A percentile compares a stretch with the other conserved stretches of the same genome.
phyloP scores from a whole-genome alignment of 2,888 invertebrate species.

The Xanthorhoe spadicearia region DNA sequence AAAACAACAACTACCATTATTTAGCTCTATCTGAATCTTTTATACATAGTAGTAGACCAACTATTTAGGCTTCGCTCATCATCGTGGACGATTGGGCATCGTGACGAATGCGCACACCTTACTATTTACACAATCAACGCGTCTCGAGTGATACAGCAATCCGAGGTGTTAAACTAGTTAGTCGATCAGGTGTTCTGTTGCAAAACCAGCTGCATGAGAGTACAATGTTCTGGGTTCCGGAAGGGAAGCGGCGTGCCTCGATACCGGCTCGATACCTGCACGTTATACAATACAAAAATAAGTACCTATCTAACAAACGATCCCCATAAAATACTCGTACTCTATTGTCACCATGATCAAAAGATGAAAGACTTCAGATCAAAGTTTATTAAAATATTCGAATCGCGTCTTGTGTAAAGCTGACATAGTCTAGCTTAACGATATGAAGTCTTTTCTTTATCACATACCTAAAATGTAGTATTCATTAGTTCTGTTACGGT shows the following conservation, averaged over 20 bases:
- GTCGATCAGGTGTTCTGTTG: constrained; percentile 5
- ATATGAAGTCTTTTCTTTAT: constrained; percentile 59
- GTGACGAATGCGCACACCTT: constrained; percentile 38
- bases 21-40: constrained; percentile 68
- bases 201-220: constrained; percentile 7
- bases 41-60: constrained; percentile 70
- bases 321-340: constrained; percentile 53
- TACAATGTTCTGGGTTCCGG: constrained; percentile 6
- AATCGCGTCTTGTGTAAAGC: constrained; percentile 43
- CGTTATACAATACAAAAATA: constrained; percentile 73
- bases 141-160: constrained; percentile 11
- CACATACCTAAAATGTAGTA: constrained; percentile 49
- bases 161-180: constrained; percentile 7
- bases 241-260: constrained; percentile 36
- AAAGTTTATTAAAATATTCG: constrained; percentile 43
- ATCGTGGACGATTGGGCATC: constrained; percentile 45
- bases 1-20: constrained; percentile 83
- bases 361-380: constrained; percentile 60
- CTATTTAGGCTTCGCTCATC: constrained; percentile 68
- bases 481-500: constrained; percentile 44
- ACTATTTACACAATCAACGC: constrained; percentile 33
- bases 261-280: constrained; percentile 42
- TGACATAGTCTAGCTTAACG: constrained; percentile 45
- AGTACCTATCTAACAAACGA: constrained; percentile 68
- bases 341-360: constrained; percentile 62